A percentile compares a stretch with the other conserved stretches of the same genome.
Evolutionary conservation across 1,140 invertebrate genomes (phyloP).

Genomic region (Drosophila miranda): DNA sequence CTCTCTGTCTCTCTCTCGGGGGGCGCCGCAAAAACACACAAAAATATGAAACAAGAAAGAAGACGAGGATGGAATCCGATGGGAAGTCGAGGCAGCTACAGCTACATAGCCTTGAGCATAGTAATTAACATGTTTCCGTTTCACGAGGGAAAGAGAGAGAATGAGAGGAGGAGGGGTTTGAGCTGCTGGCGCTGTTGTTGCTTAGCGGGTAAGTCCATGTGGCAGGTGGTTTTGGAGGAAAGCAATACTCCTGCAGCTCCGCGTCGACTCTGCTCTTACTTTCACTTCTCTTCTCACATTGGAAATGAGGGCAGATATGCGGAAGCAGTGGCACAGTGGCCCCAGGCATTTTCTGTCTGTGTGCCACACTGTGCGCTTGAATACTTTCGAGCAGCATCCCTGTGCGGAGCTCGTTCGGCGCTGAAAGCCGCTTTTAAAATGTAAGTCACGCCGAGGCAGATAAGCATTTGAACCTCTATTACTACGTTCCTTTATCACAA

Average conservation of each 20-base stretch:
- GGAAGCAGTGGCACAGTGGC: conserved; percentile 47
- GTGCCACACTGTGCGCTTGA: conserved; percentile 9
- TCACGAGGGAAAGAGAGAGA: conserved; percentile 45
- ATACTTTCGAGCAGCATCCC: neutral
- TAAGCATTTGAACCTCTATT: conserved; percentile 74
- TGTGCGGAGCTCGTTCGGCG: conserved; percentile 20
- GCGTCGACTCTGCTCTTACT: conserved; percentile 50
- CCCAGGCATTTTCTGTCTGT: conserved; percentile 31
- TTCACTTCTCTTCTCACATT: conserved; percentile 69
- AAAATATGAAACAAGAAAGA: conserved; percentile 34
- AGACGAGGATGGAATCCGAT: conserved; percentile 30
- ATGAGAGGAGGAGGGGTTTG: no score
- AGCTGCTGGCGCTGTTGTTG: conserved; percentile 8
- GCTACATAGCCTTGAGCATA: conserved; percentile 71
- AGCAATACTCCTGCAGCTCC: conserved; percentile 15
- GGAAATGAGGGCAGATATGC: conserved; percentile 67
- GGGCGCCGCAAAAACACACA: conserved; percentile 28
- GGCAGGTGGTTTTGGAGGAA: conserved; percentile 70
- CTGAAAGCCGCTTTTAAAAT: conserved; percentile 73
- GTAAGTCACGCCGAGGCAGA: conserved; percentile 73
- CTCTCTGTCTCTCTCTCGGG: conserved; percentile 29
- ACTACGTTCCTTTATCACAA: conserved; percentile 62
- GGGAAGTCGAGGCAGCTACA: conserved; percentile 63
- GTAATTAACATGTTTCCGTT: conserved; percentile 81
- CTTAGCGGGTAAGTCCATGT: conserved; percentile 38